Base-by-base conservation (phyloP, 2,797 vertebrate genomes). In the Helostoma temminkii region DNA sequence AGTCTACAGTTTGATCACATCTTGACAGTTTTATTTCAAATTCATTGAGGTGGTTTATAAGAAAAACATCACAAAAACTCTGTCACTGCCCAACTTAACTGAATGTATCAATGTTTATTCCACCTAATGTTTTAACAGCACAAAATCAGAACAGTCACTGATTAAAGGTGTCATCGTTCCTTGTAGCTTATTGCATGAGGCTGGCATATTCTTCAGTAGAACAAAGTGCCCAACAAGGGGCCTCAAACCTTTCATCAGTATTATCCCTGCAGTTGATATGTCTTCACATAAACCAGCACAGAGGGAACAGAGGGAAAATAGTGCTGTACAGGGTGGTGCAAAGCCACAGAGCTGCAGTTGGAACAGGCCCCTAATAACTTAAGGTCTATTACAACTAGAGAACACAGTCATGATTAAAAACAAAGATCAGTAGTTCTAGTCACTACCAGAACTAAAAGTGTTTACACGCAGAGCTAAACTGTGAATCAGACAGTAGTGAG, bases 391-490 rank as follows among this genome's bases (percentile, higher is more conserved):
- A 65, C 41, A 67, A 72, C 8, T 12, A 39, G 21, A 63, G 49
- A 88, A 82, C 90, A 66, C 90, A 90, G 55, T 80, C 76, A 60
- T 88, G 84, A 93, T 93, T 89, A 82, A 78, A 92, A 85, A 78
- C 34, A 36, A 12, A 36, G 78, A 74, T 76, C 22, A 71, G 57
- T 60, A 10, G 63, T 56, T 72, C 68, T 46, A 77, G 79, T 88
- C 75, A 66, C 66, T 66, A 63, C 78, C 50, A 41, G 30, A 25
- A 54, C 60, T 74, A 25, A 79, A 25, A 79, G 60, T 85, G 76
- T 92, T 91, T 90, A 91, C 68, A 84, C 22, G 46, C 65, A 52
- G n/a, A 47, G 61, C 71, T 30, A 83, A 74, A 78, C 78, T 66
- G 60, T 65, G 71, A 87, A 81, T 82, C 75, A 78, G 68, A 39